A percentile compares a stretch with the other conserved stretches of the same genome.
phyloP scores from a whole-genome alignment of 64 coral and sea anemone genomes.

The Montipora foliosa region DNA sequence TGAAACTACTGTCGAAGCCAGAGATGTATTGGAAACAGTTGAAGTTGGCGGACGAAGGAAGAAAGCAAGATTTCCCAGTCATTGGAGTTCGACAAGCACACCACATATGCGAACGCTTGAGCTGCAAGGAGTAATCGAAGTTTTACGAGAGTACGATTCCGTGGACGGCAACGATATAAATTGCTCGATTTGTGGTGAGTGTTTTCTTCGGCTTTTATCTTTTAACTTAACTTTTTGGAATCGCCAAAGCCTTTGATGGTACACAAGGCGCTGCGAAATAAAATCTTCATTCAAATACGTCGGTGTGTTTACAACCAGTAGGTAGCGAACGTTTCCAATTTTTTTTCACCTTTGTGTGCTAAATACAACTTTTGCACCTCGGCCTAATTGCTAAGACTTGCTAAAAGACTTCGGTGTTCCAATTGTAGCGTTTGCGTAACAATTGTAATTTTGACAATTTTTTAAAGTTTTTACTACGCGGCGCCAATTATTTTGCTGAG shows the following conservation, averaged over 20 bases:
- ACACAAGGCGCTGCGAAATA: slow-evolving; percentile 9
- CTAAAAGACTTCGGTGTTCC: background rate
- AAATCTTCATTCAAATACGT: slow-evolving; percentile 48
- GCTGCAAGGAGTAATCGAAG: slow-evolving; percentile 95
- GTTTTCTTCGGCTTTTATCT: slow-evolving; percentile 6
- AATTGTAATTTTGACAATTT: slow-evolving; percentile 72
- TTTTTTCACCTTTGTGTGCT: background rate
- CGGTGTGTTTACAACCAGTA: slow-evolving; percentile 33
- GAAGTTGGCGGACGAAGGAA: slow-evolving; percentile 76
- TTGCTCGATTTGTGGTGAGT: slow-evolving; percentile 99
- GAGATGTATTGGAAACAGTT: slow-evolving; percentile 70
- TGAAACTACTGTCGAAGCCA: slow-evolving; percentile 72
- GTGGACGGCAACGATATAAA: slow-evolving; percentile 95
- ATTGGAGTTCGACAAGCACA: slow-evolving; percentile 75
- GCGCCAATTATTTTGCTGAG: slow-evolving; percentile 73
- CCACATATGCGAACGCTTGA: slow-evolving; percentile 84
- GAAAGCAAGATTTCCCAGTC: slow-evolving; percentile 83
- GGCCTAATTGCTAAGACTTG: background rate
- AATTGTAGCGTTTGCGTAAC: background rate
- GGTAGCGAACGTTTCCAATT: background rate
- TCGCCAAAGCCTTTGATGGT: background rate
- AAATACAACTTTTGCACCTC: background rate
- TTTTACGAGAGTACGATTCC: slow-evolving; percentile 94
- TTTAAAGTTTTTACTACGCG: slow-evolving; percentile 64
- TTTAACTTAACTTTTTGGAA: background rate